phyloP scores from a whole-genome alignment of 2,888 invertebrate species.

The Drosophila siamana region DNA sequence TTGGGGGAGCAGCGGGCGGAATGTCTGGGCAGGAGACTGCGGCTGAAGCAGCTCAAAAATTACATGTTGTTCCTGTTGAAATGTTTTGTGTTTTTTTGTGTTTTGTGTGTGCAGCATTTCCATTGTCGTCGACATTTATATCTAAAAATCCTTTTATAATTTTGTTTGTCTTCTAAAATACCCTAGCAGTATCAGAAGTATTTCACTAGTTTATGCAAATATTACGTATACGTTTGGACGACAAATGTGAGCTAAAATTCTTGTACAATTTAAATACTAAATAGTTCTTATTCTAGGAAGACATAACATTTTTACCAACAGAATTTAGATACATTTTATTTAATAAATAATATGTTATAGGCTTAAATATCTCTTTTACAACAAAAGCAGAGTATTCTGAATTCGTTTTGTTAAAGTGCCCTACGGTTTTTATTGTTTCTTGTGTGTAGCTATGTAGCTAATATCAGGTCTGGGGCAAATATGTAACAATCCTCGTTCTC shows the following conservation, averaged over 20 bases:
- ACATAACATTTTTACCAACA: too few relatives aligned
- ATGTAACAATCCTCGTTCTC: slow-evolving; percentile 74
- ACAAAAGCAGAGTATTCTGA: slow-evolving; percentile 32
- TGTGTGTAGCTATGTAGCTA: slow-evolving; percentile 44
- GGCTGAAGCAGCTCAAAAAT: slow-evolving; percentile 65
- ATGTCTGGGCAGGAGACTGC: slow-evolving; percentile 39
- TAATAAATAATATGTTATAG: too few relatives aligned
- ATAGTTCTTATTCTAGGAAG: too few relatives aligned
- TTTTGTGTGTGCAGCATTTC: slow-evolving; percentile 67
- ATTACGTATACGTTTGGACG: too few relatives aligned
- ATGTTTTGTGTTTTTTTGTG: slow-evolving; percentile 77
- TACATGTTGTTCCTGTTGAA: slow-evolving; percentile 80
- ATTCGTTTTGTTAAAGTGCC: background rate
- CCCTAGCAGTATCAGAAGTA: slow-evolving; percentile 39
- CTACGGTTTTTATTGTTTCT: slow-evolving; percentile 36
- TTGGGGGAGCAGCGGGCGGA: slow-evolving; percentile 41
- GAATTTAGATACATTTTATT: too few relatives aligned
- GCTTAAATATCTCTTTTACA: too few relatives aligned
- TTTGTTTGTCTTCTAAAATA: slow-evolving; percentile 46
- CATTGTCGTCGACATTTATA: slow-evolving; percentile 76
- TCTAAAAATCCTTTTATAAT: slow-evolving; percentile 64
- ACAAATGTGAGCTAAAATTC: too few relatives aligned
- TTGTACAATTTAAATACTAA: too few relatives aligned
- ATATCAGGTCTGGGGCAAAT: slow-evolving; percentile 59
- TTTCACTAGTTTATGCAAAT: too few relatives aligned